phyloP scores from a whole-genome alignment of 2,888 invertebrate species.

The Dione vanillae region DNA sequence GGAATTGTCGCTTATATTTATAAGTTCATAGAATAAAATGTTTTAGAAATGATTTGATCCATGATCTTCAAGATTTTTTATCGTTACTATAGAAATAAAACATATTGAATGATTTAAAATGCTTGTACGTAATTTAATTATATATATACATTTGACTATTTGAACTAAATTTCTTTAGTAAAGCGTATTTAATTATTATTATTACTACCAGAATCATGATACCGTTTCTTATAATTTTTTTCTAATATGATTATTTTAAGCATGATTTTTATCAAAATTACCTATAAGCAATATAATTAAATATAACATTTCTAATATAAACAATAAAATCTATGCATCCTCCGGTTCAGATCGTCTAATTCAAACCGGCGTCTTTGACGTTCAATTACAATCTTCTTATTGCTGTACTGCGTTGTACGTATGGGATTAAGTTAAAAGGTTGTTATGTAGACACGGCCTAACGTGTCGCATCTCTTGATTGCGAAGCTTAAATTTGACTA shows the following conservation, averaged over 20 bases:
- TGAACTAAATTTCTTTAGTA: no score
- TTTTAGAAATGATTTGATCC: conserved; percentile 1
- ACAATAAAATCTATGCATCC: conserved; percentile 7
- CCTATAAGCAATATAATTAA: background rate
- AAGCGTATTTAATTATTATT: no score
- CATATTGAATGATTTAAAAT: no score
- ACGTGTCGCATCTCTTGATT: conserved; percentile 60
- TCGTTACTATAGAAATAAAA: no score
- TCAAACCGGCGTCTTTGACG: conserved; percentile 67
- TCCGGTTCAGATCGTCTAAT: conserved; percentile 36
- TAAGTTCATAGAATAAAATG: conserved; percentile 52
- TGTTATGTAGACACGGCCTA: conserved; percentile 73
- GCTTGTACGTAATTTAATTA: no score
- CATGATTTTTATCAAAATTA: no score
- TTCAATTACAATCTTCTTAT: conserved; percentile 78
- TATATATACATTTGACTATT: no score
- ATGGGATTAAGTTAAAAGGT: conserved; percentile 77
- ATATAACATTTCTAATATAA: conserved; percentile 16
- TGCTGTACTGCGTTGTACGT: conserved; percentile 58
- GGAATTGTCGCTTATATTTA: conserved; percentile 61
- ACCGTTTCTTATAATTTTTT: no score
- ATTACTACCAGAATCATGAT: no score
- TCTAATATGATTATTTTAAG: no score
- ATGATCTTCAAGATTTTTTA: no score
- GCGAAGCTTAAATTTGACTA: conserved; percentile 46